Base-by-base conservation (phyloP, 2,888 invertebrate genomes). In the Limnephilus auricula region DNA sequence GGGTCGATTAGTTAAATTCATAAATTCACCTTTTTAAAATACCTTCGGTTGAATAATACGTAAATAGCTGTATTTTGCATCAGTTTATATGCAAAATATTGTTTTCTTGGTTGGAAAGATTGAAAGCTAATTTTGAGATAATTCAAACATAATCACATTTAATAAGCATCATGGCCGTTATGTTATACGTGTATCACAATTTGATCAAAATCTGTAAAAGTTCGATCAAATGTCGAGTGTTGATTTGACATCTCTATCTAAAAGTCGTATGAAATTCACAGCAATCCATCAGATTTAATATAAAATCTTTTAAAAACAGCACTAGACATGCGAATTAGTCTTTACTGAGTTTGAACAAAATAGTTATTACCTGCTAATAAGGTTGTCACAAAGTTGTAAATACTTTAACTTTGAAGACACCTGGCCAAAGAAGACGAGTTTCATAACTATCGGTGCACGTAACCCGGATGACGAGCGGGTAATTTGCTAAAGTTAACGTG, bases 391-490 rank as follows among this genome's bases (percentile, higher is more conserved):
- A 78, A 90, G 89, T 84, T 90, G 83, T 90, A 83, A 90, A 83
- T 83, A 31, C 80, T 80, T 80, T 80, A 80, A n/a, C 80, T 32
- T 79, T 30, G 30, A 45, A 88, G 84, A 89, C 89, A 92, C 92
- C 90, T 89, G 92, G 79, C 79, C 89, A 65, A 32, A 86, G 50
- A 30, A 89, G 65, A 79, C 88, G 84, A 92, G 90, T 89, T 92
- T 37, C 82, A 30, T 83, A 89, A 91, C 86, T 92, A 92, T 92
- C 80, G 90, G 92, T 87, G 84, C 91, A 90, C 91, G 91, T 90
- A 91, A 90, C 90, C 86, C 34, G 50, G 85, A 90, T 91, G 92
- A 92, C 91, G 92, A 92, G 78, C 91, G 82, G 90, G 91, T 91
- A 92, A 91, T 91, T 91, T 91, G 91, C 85, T 40, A 79, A 90